Evolutionary conservation across 2,888 invertebrate genomes (phyloP), one percentile per base, ranked within the genome.

Genomic region (Teinopalpus imperialis): DNA sequence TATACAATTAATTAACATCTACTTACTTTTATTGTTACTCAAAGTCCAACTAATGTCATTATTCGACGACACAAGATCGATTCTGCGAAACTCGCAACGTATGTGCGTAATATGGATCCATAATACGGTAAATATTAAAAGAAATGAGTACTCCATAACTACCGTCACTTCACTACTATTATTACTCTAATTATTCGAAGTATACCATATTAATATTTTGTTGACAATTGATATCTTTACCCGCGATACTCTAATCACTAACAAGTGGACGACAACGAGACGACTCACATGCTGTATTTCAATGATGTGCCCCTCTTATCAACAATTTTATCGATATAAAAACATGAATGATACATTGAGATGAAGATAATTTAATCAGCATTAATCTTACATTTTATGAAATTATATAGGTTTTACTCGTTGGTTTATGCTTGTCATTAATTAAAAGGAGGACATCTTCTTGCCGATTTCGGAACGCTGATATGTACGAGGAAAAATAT

Each of bases 21-120:
- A 83, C 89, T 87, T 64, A 89, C 89, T 71, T 63, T 71, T 74
- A 64, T 86, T 86, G 56, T 81, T 89, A 43, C 66, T 61, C 43
- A 86, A 66, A 12, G 56, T 74, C 88, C 88, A 88, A 8, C 37
- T 45, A 26, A 59, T 58, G 49, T 59, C 37, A 13, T 40, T 42
- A 40, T 48, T 57, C 2, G 42, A 37, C 0, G 63, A 60, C 26
- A 47, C 44, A n/a, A 66, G 52, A 39, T 53, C 43, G 1, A 47
- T 35, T 42, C 27, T 41, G 9, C 13, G 39, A 30, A 39, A 43
- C 43, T 24, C 44, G 21, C 39, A 39, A 18, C 13, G 29, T 18
- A 30, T 10, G 12, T n/a, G 7, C 9, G 18, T 9, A 9, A 32
- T 20, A n/a, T 31, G 20, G 13, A 39, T 24, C 13, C 9, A 40